Evolutionary conservation across 2,888 invertebrate genomes (phyloP).

Genomic region (Seira musarum): DNA sequence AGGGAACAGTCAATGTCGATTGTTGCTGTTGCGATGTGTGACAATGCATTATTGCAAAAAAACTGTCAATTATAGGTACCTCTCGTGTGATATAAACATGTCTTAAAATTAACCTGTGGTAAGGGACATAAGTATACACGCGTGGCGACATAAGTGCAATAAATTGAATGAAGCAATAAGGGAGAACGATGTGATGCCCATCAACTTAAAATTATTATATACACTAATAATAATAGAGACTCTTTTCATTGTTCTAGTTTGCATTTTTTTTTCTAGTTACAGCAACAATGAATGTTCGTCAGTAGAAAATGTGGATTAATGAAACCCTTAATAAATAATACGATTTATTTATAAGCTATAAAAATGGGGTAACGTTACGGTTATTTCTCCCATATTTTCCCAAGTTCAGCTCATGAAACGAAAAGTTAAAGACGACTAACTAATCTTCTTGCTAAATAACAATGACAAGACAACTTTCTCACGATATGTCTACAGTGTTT

Average conservation of each 20-base stretch:
- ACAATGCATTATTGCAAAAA: background rate
- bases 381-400: background rate
- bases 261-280: background rate
- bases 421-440: background rate
- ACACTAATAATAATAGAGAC: background rate
- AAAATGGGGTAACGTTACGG: background rate
- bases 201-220: too few relatives aligned
- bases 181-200: too few relatives aligned
- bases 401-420: background rate
- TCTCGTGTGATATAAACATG: too few relatives aligned
- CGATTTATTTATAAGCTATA: background rate
- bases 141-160: too few relatives aligned
- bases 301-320: too few relatives aligned
- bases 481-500: background rate
- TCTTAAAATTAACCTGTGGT: too few relatives aligned
- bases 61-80: too few relatives aligned
- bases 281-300: background rate
- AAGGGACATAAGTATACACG: too few relatives aligned
- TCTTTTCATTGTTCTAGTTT: background rate
- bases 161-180: background rate
- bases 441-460: background rate
- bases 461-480: background rate
- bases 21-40: background rate
- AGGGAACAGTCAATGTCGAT: background rate
- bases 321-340: background rate